Percentiles rank a stretch among this genome's conserved stretches.
Conservation (phyloP, 2,113 vertebrate genomes). For the Sinocyclocheilus rhinocerous region DNA sequence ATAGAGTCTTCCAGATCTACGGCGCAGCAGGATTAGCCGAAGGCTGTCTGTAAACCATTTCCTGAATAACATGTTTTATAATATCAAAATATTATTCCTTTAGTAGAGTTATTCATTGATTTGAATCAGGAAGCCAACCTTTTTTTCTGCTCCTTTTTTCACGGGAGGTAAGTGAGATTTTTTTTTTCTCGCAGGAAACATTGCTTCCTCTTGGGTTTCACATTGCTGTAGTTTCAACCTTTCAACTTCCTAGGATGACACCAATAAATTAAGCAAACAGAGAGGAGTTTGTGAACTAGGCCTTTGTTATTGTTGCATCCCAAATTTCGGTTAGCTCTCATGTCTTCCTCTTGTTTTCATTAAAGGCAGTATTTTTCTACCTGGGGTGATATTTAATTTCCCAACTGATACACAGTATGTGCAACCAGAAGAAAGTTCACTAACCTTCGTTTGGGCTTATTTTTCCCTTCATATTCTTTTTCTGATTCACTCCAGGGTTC, state of each 20-base stretch:
- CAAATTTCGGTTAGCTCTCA: background rate
- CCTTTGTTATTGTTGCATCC: slow-evolving; percentile 16
- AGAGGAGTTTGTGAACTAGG: slow-evolving; percentile 27
- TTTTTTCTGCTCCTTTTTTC: slow-evolving; percentile 41
- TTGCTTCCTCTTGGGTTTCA: slow-evolving; percentile 51
- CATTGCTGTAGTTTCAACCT: slow-evolving; percentile 48
- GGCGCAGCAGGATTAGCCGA: slow-evolving; percentile 57
- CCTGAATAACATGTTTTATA: slow-evolving; percentile 68
- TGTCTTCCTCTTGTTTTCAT: background rate
- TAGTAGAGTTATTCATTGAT: slow-evolving; percentile 61
- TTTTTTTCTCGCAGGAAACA: slow-evolving; percentile 41
- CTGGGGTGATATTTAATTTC: background rate
- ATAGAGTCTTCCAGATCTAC: slow-evolving; percentile 59
- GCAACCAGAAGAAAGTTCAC: slow-evolving; percentile 23
- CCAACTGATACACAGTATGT: slow-evolving; percentile 1
- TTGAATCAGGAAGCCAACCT: slow-evolving; percentile 61
- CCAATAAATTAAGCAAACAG: slow-evolving; percentile 46
- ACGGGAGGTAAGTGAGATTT: slow-evolving; percentile 6
- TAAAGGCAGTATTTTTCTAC: slow-evolving; percentile 14
- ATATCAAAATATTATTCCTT: slow-evolving; percentile 67
- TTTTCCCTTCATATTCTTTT: background rate
- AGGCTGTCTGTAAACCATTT: slow-evolving; percentile 66
- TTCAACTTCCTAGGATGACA: slow-evolving; percentile 39
- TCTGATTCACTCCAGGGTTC: background rate
- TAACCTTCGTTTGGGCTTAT: background rate